A percentile compares a stretch with the other conserved stretches of the same genome.
Evolutionary conservation across 2,113 vertebrate species (phyloP).

Genomic region (Hypomesus transpacificus): DNA sequence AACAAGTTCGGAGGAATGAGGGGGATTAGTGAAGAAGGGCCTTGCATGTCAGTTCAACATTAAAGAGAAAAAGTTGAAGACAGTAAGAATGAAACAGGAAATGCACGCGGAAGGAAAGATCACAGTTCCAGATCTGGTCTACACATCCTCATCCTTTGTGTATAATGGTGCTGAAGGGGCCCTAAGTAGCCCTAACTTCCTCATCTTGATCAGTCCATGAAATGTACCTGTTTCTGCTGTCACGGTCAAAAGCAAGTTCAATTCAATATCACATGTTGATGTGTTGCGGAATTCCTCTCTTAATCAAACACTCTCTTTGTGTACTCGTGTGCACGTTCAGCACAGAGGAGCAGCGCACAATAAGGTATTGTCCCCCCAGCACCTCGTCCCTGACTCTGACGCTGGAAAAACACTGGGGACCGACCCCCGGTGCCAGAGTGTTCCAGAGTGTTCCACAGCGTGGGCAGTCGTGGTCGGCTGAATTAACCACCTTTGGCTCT

Average conservation of each 20-base stretch:
- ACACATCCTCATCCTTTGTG: too few relatives aligned
- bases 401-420: background rate
- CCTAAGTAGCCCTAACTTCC: too few relatives aligned
- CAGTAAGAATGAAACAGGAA: background rate
- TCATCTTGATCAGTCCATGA: too few relatives aligned
- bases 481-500: background rate
- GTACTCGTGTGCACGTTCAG: background rate
- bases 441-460: background rate
- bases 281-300: too few relatives aligned
- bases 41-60: background rate
- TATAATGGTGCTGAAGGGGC: too few relatives aligned
- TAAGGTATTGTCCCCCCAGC: background rate
- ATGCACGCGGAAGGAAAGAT: background rate
- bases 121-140: background rate
- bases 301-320: too few relatives aligned
- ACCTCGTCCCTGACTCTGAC: background rate
- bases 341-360: background rate
- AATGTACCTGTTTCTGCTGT: too few relatives aligned
- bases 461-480: background rate
- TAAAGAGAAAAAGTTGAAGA: background rate
- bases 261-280: too few relatives aligned
- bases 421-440: background rate
- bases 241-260: too few relatives aligned
- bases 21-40: background rate
- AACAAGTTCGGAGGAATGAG: background rate